Conservation (phyloP, 2,888 invertebrate genomes). For the Ashinkailepas kermadecensis region DNA sequence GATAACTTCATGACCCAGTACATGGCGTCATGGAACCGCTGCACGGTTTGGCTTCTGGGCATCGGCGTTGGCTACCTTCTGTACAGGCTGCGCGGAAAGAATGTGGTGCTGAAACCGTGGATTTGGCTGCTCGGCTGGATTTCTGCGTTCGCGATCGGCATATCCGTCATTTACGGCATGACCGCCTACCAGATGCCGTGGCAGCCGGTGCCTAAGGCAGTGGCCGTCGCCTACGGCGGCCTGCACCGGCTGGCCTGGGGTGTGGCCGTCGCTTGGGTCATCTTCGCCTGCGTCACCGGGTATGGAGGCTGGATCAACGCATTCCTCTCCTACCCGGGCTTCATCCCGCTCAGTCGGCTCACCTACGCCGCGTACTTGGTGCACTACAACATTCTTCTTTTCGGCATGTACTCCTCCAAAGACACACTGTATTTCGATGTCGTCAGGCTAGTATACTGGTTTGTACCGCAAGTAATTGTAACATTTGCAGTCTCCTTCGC, state of each 20-base stretch:
- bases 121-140: conserved; percentile 53
- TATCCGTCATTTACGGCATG: conserved; percentile 69
- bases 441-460: neutral
- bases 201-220: conserved; percentile 41
- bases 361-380: conserved; percentile 59
- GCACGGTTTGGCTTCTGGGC: conserved; percentile 26
- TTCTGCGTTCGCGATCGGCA: conserved; percentile 55
- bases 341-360: conserved; percentile 57
- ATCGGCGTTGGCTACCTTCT: conserved; percentile 25
- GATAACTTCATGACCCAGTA: neutral
- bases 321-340: conserved; percentile 53
- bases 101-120: conserved; percentile 22
- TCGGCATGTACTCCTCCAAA: neutral
- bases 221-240: conserved; percentile 57
- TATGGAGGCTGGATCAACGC: conserved; percentile 55
- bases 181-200: conserved; percentile 45
- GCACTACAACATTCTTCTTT: neutral
- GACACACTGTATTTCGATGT: neutral
- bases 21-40: conserved; percentile 23
- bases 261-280: conserved; percentile 61
- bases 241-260: conserved; percentile 62
- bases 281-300: conserved; percentile 61
- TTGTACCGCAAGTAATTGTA: neutral
- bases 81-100: conserved; percentile 1
- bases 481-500: conserved; percentile 28